Base-by-base conservation (phyloP, 2,113 vertebrate genomes). In the Rallus limicola region DNA sequence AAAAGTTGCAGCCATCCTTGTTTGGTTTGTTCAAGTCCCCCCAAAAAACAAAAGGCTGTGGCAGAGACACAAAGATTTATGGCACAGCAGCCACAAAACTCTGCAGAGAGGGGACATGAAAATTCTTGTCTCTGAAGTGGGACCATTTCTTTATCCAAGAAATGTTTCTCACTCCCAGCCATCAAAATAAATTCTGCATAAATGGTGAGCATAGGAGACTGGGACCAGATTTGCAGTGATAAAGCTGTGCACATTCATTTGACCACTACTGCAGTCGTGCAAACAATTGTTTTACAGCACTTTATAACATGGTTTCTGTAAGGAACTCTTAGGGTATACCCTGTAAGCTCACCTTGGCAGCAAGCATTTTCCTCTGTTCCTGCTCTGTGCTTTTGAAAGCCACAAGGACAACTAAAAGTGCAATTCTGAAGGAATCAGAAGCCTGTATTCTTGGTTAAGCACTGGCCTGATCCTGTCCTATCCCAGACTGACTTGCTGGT, bases 21-120 rank as follows among this genome's bases (percentile, higher is more conserved):
- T 42, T 55, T 56, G n/a, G 2, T 67, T 58, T 86, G 25, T 59
- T 40, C 20, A 77, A 50, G 19, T 56, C 38, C 69, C 36, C 29
- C 31, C 2, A 0, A 31, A 58, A 31, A 19, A 65, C 53, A 29
- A 65, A 59, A 5, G 33, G 62, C 38, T 62, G 7, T 40, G 34
- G 38, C 82, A 91, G 42, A 88, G 17, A n/a, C 40, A 56, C 11
- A 55, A 20, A 64, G 40, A 33, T 33, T 56, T 72, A 50, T 21
- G 29, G 29, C 9, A 21, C n/a, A 29, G 55, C 69, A 82, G 58
- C 29, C 72, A 62, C 23, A 38, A 76, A 69, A 36, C 12, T 70
- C 34, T 8, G 4, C 65, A 62, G 46, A 91, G 36, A 63, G 7
- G 3, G 5, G 5, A 53, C 0, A 0, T 62, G 36, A 56, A 62